These are phyloP conservation scores for Chiloscyllium plagiosum DNA, from an alignment of 2,113 vertebrate species.

Conservation along the genomic window DNA sequence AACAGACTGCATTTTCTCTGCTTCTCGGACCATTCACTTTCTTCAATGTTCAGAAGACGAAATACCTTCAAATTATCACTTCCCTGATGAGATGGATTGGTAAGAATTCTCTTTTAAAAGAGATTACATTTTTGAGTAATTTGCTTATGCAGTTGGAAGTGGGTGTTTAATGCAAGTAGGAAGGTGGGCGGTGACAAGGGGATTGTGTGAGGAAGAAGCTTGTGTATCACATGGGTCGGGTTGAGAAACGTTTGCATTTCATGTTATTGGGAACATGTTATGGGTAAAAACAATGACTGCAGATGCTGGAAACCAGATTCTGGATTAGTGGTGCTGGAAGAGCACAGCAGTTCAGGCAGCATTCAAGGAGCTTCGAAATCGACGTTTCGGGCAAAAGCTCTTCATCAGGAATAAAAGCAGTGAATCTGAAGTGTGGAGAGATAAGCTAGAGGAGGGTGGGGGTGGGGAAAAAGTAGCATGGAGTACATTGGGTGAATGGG, in stretches of 20 bases:
- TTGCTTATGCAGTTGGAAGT: not conserved
- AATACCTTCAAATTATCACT: conserved; percentile 94
- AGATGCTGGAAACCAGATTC: too few species aligned
- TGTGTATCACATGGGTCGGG: not conserved
- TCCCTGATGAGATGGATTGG: conserved; percentile 96
- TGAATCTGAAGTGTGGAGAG: too few species aligned
- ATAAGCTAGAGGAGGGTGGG: too few species aligned
- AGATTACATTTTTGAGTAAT: not conserved
- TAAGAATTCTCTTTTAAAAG: conserved; percentile 57
- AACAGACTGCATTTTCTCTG: conserved; percentile 74
- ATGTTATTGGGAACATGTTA: not conserved
- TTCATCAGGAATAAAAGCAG: too few species aligned
- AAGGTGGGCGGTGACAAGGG: too few species aligned
- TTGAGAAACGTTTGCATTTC: not conserved
- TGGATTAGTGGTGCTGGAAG: too few species aligned
- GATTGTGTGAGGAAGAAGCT: not conserved
- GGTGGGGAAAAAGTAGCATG: too few species aligned
- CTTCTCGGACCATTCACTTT: conserved; percentile 91
- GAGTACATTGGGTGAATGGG: too few species aligned
- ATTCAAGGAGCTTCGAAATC: too few species aligned
- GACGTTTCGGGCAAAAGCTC: too few species aligned
- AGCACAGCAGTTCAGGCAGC: too few species aligned
- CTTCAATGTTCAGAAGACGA: conserved; percentile 96
- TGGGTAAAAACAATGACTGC: too few species aligned
- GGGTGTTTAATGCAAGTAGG: not conserved